Evolutionary conservation across 2,113 vertebrate species (phyloP), one percentile per base, ranked within the genome.

Genomic region (Oryzias curvinotus): DNA sequence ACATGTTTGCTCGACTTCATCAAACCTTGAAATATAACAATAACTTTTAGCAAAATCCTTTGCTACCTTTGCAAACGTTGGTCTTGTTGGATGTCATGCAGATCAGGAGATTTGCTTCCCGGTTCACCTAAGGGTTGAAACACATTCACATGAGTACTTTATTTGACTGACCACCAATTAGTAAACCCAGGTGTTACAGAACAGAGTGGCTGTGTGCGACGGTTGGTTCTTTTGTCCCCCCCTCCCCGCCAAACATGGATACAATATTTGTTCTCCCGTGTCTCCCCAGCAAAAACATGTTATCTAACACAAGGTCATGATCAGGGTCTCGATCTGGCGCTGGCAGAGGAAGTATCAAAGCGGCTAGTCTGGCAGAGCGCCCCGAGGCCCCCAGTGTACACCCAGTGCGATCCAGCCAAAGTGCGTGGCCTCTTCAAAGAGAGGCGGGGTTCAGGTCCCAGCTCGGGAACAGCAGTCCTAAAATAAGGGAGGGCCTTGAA

Each of bases 11-110:
- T 63, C 26, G 6, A 14, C 8, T 26, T 44, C 45, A 51, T 19
- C 12, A 5, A 14, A 21, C 12, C 5, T 18, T 45, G 42, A 42
- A 16, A 6, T 23, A n/a, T 16, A 0, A 5, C 28, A 7, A n/a
- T 19, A 36, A 47, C 2, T 0, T 18, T 48, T 48, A 8, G 8
- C 3, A 19, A 17, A 13, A 48, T 18, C 18, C 14, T 44, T 15
- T 17, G 36, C 81, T 80, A 92, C 92, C 91, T 92, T 55, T 80
- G 81, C 55, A 88, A 44, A 6, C 14, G 72, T 61, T 89, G 86
- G 86, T 79, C 90, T 52, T 86, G 79, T n/a, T 81, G 72, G 63
- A 74, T 62, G 15, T 92, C 90, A n/a, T 75, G 84, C 52, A 81
- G 71, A 77, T 94, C 93, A 5, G 87, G 72, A 76, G 55, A 86